Evolutionary conservation across 2,113 vertebrate species (phyloP).

Genomic region (Vulpes ferrilata): DNA sequence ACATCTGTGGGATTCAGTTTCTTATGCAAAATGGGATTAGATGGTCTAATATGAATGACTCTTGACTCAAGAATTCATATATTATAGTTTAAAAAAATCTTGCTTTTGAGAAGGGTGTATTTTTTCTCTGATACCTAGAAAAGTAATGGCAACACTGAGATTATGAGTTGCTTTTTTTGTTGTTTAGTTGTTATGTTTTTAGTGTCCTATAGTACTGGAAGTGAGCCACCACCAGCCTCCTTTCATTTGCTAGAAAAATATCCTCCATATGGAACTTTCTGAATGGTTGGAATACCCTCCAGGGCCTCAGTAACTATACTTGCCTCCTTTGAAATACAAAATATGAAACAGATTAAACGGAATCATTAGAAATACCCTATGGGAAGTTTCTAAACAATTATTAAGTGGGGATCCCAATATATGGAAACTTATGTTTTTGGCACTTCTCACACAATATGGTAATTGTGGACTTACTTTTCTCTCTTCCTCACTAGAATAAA

Average conservation of each 20-base stretch:
- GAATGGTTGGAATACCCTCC: neutral
- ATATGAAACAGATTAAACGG: neutral
- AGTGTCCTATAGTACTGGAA: neutral
- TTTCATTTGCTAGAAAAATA: neutral
- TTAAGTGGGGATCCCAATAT: neutral
- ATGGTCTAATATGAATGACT: neutral
- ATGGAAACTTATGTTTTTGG: neutral
- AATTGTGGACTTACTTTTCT: neutral
- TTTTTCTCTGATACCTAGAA: neutral
- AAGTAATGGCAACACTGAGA: neutral
- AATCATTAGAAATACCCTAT: neutral
- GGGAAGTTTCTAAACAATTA: neutral
- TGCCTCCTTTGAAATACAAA: neutral
- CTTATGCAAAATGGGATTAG: neutral
- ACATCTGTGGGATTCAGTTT: neutral
- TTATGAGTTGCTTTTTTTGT: neutral
- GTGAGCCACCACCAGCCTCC: neutral
- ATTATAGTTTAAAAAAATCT: conserved; percentile 12
- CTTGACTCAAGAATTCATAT: conserved; percentile 12
- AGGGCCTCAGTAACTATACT: neutral
- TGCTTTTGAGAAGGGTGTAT: neutral
- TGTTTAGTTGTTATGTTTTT: neutral
- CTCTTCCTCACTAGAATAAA: neutral
- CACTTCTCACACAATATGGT: neutral
- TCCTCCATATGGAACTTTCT: neutral